A percentile compares a stretch with the other conserved stretches of the same genome.
phyloP scores from a whole-genome alignment of 1,140 invertebrate species.

The Cryptotermes secundus region DNA sequence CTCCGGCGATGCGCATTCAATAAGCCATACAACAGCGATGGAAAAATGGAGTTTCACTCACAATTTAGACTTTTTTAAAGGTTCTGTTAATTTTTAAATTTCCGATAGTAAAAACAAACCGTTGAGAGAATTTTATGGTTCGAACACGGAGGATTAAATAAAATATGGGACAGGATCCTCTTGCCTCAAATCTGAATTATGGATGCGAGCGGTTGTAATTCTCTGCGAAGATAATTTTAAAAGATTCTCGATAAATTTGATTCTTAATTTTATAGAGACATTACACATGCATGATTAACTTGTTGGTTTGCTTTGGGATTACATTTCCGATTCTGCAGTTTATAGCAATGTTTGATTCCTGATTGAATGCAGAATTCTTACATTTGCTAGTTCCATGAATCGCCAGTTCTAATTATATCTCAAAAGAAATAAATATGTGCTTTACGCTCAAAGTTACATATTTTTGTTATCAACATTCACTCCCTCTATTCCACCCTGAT shows the following conservation, averaged over 20 bases:
- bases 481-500: too few relatives aligned
- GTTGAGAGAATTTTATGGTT: background rate
- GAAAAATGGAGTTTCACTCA: background rate
- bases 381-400: background rate
- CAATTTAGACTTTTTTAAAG: background rate
- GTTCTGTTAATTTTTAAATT: background rate
- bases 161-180: background rate
- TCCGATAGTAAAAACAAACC: background rate
- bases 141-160: background rate
- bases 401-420: background rate
- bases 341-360: background rate
- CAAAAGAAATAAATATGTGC: background rate
- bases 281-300: background rate
- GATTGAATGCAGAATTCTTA: background rate
- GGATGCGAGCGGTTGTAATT: background rate
- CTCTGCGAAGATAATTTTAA: background rate
- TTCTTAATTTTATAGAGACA: background rate
- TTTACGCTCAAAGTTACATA: too few relatives aligned
- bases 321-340: background rate
- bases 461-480: too few relatives aligned
- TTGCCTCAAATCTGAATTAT: background rate
- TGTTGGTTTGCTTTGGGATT: background rate
- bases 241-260: background rate
- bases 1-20: background rate
- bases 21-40: background rate